These are phyloP conservation scores for Acholoe squamosa DNA, from an alignment of 2,888 invertebrate species.

Conservation along the genomic window DNA sequence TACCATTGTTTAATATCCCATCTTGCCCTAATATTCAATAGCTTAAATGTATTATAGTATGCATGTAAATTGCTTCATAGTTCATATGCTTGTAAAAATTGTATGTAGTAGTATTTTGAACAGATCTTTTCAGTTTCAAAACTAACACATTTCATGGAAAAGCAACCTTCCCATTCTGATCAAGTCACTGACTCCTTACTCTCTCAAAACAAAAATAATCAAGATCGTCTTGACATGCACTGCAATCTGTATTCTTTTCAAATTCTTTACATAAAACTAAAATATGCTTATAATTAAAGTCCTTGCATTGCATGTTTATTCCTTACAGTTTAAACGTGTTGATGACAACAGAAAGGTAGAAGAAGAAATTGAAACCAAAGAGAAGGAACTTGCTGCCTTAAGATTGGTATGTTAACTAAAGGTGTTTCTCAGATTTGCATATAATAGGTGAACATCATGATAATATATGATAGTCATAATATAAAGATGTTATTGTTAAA, in stretches of 20 bases:
- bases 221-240: too few species aligned
- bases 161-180: background rate
- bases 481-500: too few species aligned
- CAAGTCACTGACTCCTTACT: background rate
- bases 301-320: background rate
- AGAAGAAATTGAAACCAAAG: slow-evolving; percentile 79
- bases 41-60: background rate
- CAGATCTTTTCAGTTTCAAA: background rate
- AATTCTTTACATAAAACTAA: too few species aligned
- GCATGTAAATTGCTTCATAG: slow-evolving; percentile 36
- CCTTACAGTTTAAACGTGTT: slow-evolving; percentile 70
- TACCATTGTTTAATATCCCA: background rate
- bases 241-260: too few species aligned
- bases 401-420: slow-evolving; percentile 75
- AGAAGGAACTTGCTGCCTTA: slow-evolving; percentile 80
- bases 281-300: background rate
- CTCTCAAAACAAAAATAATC: too few species aligned
- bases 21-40: background rate
- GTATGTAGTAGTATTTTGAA: background rate
- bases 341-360: slow-evolving; percentile 71
- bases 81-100: background rate
- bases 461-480: too few species aligned
- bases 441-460: too few species aligned
- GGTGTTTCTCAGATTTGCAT: background rate
- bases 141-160: background rate